A percentile compares a stretch with the other conserved stretches of the same genome.
Evolutionary conservation across 2,797 vertebrate species (phyloP).

Genomic region (Bradypus variegatus): DNA sequence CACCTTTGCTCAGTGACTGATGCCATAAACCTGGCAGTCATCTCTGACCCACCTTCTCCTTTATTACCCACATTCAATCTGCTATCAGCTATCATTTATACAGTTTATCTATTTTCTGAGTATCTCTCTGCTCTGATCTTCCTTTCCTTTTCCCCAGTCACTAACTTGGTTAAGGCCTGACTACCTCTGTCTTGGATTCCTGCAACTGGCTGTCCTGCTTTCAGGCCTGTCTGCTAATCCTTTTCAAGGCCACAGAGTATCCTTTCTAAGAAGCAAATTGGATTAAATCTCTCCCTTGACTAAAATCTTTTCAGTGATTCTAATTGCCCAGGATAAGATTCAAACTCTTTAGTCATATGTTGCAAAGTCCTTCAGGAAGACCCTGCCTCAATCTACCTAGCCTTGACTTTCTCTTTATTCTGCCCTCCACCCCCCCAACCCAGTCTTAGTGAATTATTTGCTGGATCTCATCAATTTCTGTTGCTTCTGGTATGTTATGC

Average conservation of each 20-base stretch:
- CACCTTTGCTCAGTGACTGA: background rate
- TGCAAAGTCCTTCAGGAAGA: background rate
- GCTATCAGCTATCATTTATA: background rate
- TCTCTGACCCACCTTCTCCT: background rate
- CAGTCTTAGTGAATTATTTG: background rate
- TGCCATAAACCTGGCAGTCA: background rate
- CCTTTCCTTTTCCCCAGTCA: background rate
- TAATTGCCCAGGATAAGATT: background rate
- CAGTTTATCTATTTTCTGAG: background rate
- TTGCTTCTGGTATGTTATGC: background rate
- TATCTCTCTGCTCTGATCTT: background rate
- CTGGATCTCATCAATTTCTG: background rate
- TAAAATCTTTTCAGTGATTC: constrained; percentile 19
- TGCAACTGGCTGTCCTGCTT: background rate
- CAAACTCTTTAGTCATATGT: constrained; percentile 2
- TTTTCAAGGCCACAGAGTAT: background rate
- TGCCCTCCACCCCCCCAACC: no score
- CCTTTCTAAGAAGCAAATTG: constrained; percentile 25
- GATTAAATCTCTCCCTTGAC: constrained; percentile 20
- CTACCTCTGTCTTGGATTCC: background rate
- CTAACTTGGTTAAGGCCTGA: background rate
- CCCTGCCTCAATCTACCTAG: background rate
- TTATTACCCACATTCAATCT: background rate
- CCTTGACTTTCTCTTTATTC: background rate
- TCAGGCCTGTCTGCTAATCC: background rate